Evolutionary conservation across 2,797 vertebrate species (phyloP).

Genomic region (Cossypha niveicapilla): DNA sequence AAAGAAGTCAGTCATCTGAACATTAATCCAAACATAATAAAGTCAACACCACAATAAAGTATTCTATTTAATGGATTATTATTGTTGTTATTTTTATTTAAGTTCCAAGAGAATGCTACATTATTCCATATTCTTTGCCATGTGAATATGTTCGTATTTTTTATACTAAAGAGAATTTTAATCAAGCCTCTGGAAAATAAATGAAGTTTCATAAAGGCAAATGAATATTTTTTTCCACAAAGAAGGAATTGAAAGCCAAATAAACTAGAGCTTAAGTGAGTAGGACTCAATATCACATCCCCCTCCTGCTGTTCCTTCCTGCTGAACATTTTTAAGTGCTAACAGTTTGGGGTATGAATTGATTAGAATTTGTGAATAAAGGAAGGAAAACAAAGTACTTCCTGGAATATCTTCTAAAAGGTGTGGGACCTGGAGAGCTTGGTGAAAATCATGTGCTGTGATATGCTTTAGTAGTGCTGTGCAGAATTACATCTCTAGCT

Average conservation of each 20-base stretch:
- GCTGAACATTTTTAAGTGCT: neutral
- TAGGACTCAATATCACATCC: constrained; percentile 9
- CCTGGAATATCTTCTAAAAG: neutral
- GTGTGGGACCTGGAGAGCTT: neutral
- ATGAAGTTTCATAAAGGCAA: neutral
- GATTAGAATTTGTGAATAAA: neutral
- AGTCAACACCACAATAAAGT: constrained; percentile 3
- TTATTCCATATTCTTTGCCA: neutral
- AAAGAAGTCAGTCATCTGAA: constrained; percentile 8
- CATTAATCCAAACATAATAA: constrained; percentile 24
- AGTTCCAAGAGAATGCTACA: neutral
- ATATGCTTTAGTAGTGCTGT: neutral
- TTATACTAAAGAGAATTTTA: neutral
- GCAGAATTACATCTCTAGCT: neutral
- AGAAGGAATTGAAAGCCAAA: constrained; percentile 6
- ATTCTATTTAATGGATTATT: constrained; percentile 13
- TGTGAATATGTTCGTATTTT: neutral
- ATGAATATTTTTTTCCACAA: neutral
- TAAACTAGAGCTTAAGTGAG: constrained; percentile 15
- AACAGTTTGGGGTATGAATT: neutral
- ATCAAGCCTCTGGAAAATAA: constrained; percentile 18
- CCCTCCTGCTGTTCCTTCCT: constrained; percentile 14
- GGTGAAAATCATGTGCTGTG: neutral
- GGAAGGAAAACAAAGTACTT: neutral
- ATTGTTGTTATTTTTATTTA: constrained; percentile 13